These are phyloP conservation scores for Mustela nigripes DNA, from an alignment of 2,113 vertebrate genomes.

Conservation along the genomic window DNA sequence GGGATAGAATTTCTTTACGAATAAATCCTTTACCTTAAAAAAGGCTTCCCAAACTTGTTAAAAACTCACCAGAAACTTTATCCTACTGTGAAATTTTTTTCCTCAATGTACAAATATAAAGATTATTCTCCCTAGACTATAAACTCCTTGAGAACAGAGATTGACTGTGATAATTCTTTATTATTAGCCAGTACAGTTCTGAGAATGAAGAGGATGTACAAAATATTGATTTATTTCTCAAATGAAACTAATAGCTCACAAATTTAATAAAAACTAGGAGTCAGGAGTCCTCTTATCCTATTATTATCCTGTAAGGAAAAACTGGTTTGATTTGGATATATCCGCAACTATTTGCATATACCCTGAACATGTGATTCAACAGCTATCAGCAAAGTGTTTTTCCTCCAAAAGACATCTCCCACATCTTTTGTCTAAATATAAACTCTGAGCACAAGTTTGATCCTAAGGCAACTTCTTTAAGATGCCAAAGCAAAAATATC, in stretches of 20 bases:
- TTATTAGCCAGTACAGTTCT: background rate
- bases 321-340: background rate
- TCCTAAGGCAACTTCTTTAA: slow-evolving; percentile 44
- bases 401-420: slow-evolving; percentile 23
- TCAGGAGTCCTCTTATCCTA: background rate
- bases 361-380: background rate
- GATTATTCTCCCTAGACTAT: slow-evolving; percentile 21
- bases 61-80: slow-evolving; percentile 49
- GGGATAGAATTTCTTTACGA: background rate
- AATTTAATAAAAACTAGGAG: slow-evolving; percentile 40
- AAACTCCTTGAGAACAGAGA: slow-evolving; percentile 59
- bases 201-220: background rate
- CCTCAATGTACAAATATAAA: slow-evolving; percentile 18
- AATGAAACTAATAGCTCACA: slow-evolving; percentile 16
- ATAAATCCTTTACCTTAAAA: background rate
- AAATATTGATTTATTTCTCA: slow-evolving; percentile 25
- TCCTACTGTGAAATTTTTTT: background rate
- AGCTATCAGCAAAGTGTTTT: background rate
- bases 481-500: slow-evolving; percentile 34
- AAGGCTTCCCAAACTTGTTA: background rate
- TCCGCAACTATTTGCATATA: background rate
- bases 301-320: slow-evolving; percentile 22
- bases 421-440: slow-evolving; percentile 29
- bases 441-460: slow-evolving; percentile 51
- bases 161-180: background rate